Evolutionary conservation across 2,888 invertebrate species (phyloP), one percentile per base, ranked within the genome.

Genomic region (Limnephilus marmoratus): DNA sequence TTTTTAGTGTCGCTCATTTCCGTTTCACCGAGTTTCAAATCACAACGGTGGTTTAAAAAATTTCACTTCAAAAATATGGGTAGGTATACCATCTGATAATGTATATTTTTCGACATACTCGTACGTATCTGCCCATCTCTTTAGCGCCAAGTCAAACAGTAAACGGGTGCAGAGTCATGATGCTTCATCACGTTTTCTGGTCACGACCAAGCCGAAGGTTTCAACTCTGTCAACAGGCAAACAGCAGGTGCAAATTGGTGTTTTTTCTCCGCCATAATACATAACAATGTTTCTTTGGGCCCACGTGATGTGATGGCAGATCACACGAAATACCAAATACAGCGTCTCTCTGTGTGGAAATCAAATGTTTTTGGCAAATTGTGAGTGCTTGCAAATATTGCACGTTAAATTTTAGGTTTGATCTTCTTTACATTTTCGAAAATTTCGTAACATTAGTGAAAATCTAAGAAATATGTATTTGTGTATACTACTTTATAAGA

Each of bases 191-290:
- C 86, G 86, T 29, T 86, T 45, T n/a, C n/a, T 45, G 45, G 86
- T 86, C 86, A 86, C 86, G 86, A 86, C 86, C 86, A 45, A n/a
- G 34, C 83, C 41, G 45, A 86, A 86, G 86, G 86, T 29, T 86
- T 45, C 45, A 41, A n/a, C 85, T 85, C 41, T 85, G 86, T 86
- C 41, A 86, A 86, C 45, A 86, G 29, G 37, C n/a, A 86, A 37
- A 68, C 24, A 68, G 41, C 45, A 45, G n/a, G 49, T 86, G 86
- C 86, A 45, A 86, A 86, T 86, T 86, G 45, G n/a, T 29, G 83
- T 83, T 83, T 83, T 31, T 31, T 37, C 37, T 83, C 68, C 9
- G 18, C 24, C 68, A 68, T 68, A 68, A 68, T 68, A 49, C 49
- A 49, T 49, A 68, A 68, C 68, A 68, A 24, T 68, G 7, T 68